Base-by-base conservation (phyloP, 30 jellyfish, hydroid and myxozoan species). In the Aurelia coerulea region DNA sequence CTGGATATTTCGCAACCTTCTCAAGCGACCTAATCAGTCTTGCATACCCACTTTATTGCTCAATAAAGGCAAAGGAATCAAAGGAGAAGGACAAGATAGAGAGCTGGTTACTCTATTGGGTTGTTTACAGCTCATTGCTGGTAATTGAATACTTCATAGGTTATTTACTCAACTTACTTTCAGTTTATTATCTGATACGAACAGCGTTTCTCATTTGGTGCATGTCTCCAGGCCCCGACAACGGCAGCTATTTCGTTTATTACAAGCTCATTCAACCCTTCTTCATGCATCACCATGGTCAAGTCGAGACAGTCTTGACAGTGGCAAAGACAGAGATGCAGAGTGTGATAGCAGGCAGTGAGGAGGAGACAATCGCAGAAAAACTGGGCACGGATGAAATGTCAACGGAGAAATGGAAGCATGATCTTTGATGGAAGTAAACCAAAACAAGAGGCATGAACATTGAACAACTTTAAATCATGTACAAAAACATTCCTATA, bases 211-310 rank as follows among this genome's bases (percentile, higher is more conserved):
- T 81, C 62, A 52, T 81, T 10, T 81, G 91, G 91, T 81, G 91
- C 84, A 81, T 81, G 91, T 33, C 84, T 19, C 84, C 91, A 0
- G 68, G 37, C 52, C 54, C 76, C 33, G 78, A 54, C 33, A 81
- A 81, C 58, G 91, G 91, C 18, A 81, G 84, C 77, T 78, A 81
- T 63, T 54, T 67, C 37, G 91, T 81, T 32, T 81, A 81, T 42
- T 32, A 33, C 69, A 68, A 35, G 17, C 41, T 68, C 68, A 81
- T 81, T 34, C 74, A 56, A 64, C 91, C 91, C 1, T 81, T 81
- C 74, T 81, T 67, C 72, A 51, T 66, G 84, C 78, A 68, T 33
- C 84, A 81, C 67, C 76, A 68, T 14, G 91, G 34, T 7, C 81
- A 68, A 37, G 60, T 81, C 59, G 91, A 81, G 46, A 46, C 91